Conservation (phyloP, 2,888 invertebrate species). For the Synergus umbraculus region DNA sequence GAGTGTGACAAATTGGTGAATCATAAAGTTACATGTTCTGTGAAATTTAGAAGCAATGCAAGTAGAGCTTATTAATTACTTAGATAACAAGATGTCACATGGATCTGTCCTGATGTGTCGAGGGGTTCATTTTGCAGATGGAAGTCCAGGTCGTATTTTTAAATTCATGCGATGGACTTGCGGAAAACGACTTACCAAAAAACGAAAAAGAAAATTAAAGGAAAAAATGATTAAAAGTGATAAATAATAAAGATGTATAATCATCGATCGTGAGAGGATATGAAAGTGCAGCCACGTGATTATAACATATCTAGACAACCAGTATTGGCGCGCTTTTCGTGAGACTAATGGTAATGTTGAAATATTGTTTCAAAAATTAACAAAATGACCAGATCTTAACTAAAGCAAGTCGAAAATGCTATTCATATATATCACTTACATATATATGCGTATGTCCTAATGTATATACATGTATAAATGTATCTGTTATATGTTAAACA, state of each 20-base stretch:
- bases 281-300: not conserved
- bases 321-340: conserved; percentile 33
- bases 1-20: conserved; percentile 33
- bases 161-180: not conserved
- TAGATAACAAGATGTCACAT: not conserved
- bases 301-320: conserved; percentile 14
- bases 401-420: conserved; percentile 41
- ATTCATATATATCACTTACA: conserved; percentile 50
- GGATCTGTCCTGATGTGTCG: conserved; percentile 3
- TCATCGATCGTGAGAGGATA: not conserved
- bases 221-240: not conserved
- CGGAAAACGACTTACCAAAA: conserved; percentile 19
- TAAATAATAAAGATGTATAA: not conserved
- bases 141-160: not conserved
- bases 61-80: not conserved
- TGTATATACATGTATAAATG: conserved; percentile 67
- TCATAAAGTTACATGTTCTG: conserved; percentile 9
- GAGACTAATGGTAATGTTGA: conserved; percentile 18
- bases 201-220: not conserved
- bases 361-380: conserved; percentile 19
- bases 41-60: conserved; percentile 8
- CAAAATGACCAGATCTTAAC: conserved; percentile 10
- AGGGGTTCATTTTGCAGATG: not conserved
- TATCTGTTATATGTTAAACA: conserved; percentile 55
- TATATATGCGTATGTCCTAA: conserved; percentile 64